Evolutionary conservation across 1,140 invertebrate genomes (phyloP), one percentile per base, ranked within the genome.

Genomic region (Andrena cerasifolii): DNA sequence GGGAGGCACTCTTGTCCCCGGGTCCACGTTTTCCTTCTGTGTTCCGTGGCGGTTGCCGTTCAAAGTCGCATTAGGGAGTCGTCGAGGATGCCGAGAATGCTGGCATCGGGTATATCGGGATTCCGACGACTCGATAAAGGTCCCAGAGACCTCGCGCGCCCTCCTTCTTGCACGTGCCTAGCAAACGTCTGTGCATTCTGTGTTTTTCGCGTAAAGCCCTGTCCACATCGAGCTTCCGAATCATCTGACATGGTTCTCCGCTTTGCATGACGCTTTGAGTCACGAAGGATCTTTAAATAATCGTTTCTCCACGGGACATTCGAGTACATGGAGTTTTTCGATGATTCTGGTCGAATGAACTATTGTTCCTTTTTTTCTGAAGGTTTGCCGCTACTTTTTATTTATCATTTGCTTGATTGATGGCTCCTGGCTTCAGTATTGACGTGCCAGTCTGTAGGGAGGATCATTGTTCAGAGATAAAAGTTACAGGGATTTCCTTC

Each of bases 61-160:
- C 33, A 72, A 74, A 74, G 24, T 82, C n/a, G 40, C 62, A 24
- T 78, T 72, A 78, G 14, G 16, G 36, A 36, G 14, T 24, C 12
- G 26, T 16, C 0, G 3, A 6, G 28, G 1, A 18, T 4, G 24
- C 1, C 18, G 43, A 45, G 14, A 6, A 28, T 1, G 33, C 21
- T 59, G 45, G 47, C 49, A 73, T 43, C 12, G 53, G 40, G 28
- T 78, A 54, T 73, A 68, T 56, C 45, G 26, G 47, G 56, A 68
- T 68, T 45, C 28, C 8, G 10, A 36, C 14, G 14, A 51, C 28
- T 73, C 26, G 76, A 56, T 73, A 67, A 79, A 81, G 31, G 61
- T 33, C 18, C 24, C n/a, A 8, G 16, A 10, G 49, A 70, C 24
- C n/a, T n/a, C n/a, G n/a, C 40, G 33, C 54, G 12, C 62, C 12